phyloP scores from a whole-genome alignment of 2,888 invertebrate species.

The Esperia sulphurella region DNA sequence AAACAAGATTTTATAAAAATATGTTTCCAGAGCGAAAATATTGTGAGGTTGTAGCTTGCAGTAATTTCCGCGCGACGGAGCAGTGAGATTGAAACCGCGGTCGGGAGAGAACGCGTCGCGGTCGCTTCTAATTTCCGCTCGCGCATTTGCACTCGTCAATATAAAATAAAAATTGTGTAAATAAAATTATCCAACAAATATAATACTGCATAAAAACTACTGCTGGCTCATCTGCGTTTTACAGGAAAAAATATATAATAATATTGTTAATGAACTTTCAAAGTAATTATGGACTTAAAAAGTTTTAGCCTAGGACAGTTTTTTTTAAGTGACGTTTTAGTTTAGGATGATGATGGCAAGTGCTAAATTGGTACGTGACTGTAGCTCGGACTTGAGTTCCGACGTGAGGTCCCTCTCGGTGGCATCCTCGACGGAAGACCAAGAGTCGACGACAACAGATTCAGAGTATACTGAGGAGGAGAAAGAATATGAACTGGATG shows the following conservation, averaged over 20 bases:
- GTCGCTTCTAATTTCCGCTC: conserved; percentile 21
- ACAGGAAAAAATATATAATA: neutral
- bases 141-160: conserved; percentile 43
- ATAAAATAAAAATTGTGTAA: conserved; percentile 19
- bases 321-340: conserved; percentile 12
- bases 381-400: conserved; percentile 72
- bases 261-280: neutral
- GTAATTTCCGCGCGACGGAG: neutral
- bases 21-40: conserved; percentile 12
- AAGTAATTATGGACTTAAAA: conserved; percentile 10
- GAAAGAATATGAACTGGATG: conserved; percentile 85
- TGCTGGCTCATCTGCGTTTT: neutral
- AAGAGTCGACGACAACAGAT: conserved; percentile 76
- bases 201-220: neutral
- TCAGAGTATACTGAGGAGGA: conserved; percentile 79
- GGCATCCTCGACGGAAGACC: conserved; percentile 77
- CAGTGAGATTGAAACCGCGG: conserved; percentile 41
- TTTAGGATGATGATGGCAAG: conserved; percentile 76
- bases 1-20: too few relatives aligned
- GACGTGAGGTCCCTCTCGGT: conserved; percentile 72
- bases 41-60: conserved; percentile 15
- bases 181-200: conserved; percentile 20
- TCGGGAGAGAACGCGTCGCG: conserved; percentile 35
- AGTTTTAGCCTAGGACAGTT: conserved; percentile 8
- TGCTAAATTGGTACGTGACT: conserved; percentile 75